phyloP scores from a whole-genome alignment of 2,113 vertebrate species.

The Halcyon senegalensis region DNA sequence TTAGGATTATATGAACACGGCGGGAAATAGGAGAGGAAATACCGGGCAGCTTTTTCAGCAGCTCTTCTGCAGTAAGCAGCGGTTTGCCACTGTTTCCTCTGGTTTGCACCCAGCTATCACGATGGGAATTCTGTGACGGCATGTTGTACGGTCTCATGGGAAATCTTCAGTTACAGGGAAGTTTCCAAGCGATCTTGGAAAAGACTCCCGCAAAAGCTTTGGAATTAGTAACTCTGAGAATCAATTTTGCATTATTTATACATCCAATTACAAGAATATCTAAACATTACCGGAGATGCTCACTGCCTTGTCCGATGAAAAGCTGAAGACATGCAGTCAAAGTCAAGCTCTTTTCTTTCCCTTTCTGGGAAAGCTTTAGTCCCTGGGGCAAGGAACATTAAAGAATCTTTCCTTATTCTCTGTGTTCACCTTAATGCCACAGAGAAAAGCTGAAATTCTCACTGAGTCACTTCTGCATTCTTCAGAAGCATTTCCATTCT shows the following conservation, averaged over 20 bases:
- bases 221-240: not conserved
- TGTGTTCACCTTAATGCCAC: not conserved
- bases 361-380: not conserved
- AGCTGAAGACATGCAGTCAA: not conserved
- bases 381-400: not conserved
- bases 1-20: not conserved
- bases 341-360: not conserved
- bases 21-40: not conserved
- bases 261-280: not conserved
- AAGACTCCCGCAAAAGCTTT: not conserved
- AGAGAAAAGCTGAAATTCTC: not conserved
- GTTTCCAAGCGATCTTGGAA: not conserved
- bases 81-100: not conserved
- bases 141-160: fast-evolving
- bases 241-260: not conserved
- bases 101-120: not conserved
- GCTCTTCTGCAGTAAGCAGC: not conserved
- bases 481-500: constrained; percentile 35
- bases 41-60: not conserved
- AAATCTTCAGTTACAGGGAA: not conserved
- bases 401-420: not conserved
- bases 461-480: not conserved
- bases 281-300: not conserved
- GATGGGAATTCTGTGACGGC: not conserved
- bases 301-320: not conserved